Conservation (phyloP, 2,797 vertebrate genomes). For the Adrianichthys oophorus region DNA sequence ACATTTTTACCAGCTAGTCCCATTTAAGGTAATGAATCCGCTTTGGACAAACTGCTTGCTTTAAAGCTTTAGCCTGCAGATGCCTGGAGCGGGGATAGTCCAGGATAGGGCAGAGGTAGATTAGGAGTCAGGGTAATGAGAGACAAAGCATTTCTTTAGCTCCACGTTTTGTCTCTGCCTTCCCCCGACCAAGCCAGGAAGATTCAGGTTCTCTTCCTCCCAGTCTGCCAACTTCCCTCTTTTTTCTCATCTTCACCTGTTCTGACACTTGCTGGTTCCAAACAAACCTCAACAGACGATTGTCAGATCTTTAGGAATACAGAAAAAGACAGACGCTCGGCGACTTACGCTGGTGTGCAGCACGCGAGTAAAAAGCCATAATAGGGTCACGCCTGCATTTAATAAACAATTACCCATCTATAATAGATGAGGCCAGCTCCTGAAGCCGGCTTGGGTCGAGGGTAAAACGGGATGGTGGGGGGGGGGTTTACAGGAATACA, state of each 20-base stretch:
- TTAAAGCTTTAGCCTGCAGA: slow-evolving; percentile 68
- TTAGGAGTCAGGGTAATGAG: slow-evolving; percentile 77
- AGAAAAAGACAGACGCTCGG: slow-evolving; percentile 59
- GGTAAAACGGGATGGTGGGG: slow-evolving; percentile 12
- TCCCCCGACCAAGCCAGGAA: slow-evolving; percentile 53
- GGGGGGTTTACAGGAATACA: slow-evolving; percentile 39
- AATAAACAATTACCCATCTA: slow-evolving; percentile 88
- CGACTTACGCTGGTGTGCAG: slow-evolving; percentile 28
- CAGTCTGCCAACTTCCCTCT: no score
- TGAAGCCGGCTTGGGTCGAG: slow-evolving; percentile 65
- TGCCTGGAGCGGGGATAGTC: slow-evolving; percentile 74
- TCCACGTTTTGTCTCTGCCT: slow-evolving; percentile 69
- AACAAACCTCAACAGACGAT: slow-evolving; percentile 52
- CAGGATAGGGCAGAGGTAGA: slow-evolving; percentile 75
- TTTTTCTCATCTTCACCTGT: slow-evolving; percentile 12
- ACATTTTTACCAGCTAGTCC: slow-evolving; percentile 67
- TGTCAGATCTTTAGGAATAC: slow-evolving; percentile 73
- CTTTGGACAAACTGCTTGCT: slow-evolving; percentile 72
- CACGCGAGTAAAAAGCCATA: slow-evolving; percentile 74
- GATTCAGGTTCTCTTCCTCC: slow-evolving; percentile 29
- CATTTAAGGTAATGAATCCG: slow-evolving; percentile 75
- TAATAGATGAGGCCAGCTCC: slow-evolving; percentile 81
- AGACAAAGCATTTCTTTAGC: slow-evolving; percentile 67
- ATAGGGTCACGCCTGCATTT: slow-evolving; percentile 85
- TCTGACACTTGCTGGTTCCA: slow-evolving; percentile 46